Conservation (phyloP, 2,113 vertebrate species). For the Cochlearius cochlearius region DNA sequence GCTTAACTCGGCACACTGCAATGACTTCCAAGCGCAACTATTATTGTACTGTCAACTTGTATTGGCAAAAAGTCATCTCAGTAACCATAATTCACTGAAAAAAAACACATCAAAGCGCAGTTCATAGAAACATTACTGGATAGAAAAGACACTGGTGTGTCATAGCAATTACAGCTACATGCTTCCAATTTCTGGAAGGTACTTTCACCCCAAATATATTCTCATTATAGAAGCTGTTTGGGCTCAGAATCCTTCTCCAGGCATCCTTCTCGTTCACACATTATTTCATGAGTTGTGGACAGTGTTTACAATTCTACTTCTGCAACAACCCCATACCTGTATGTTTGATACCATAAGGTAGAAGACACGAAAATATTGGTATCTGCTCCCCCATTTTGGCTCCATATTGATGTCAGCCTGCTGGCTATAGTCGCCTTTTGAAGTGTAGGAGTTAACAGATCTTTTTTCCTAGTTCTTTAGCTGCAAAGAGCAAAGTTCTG, state of each 20-base stretch:
- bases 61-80: neutral
- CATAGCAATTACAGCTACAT: neutral
- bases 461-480: neutral
- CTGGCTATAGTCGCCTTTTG: neutral
- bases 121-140: accelerated
- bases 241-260: neutral
- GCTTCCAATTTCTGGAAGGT: neutral
- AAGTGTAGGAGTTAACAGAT: neutral
- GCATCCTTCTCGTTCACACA: neutral
- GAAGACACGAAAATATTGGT: accelerated
- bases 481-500: neutral
- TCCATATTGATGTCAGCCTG: neutral
- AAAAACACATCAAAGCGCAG: neutral
- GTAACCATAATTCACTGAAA: neutral
- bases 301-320: neutral
- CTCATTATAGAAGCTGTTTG: neutral
- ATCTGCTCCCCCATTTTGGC: neutral
- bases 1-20: neutral
- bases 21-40: neutral
- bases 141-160: neutral
- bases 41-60: neutral
- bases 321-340: neutral
- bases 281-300: neutral
- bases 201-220: neutral
- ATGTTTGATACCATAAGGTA: neutral